Percentiles rank a stretch among this genome's conserved stretches.
These are phyloP conservation scores for Meriones unguiculatus DNA, from an alignment of 2,113 vertebrate genomes.

Conservation along the genomic window DNA sequence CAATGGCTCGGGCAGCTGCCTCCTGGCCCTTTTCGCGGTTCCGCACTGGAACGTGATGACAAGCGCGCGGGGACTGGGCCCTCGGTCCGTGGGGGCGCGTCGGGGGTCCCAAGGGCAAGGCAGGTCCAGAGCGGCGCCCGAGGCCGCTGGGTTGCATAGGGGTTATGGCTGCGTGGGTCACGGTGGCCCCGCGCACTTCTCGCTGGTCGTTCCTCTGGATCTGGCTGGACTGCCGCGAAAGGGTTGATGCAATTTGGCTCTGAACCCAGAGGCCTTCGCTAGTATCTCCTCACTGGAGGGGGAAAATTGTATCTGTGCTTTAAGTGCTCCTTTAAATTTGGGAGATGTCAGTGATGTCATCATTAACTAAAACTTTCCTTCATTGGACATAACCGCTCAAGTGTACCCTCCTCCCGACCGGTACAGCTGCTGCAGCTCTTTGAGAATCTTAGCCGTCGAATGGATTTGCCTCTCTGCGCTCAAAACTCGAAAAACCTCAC, in stretches of 20 bases:
- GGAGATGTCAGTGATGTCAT: slow-evolving; percentile 67
- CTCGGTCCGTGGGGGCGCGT: background rate
- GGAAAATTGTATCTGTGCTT: slow-evolving; percentile 58
- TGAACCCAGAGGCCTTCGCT: background rate
- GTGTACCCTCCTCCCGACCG: slow-evolving; percentile 73
- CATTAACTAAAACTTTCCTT: slow-evolving; percentile 81
- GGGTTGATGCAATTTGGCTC: slow-evolving; percentile 13
- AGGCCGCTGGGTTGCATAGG: slow-evolving; percentile 15
- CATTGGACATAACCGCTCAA: slow-evolving; percentile 76
- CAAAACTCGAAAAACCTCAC: slow-evolving; percentile 38
- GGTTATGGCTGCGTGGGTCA: slow-evolving; percentile 44
- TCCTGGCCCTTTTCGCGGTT: background rate
- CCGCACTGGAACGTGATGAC: slow-evolving; percentile 75
- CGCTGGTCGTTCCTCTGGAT: slow-evolving; percentile 27
- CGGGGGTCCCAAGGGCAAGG: slow-evolving; percentile 21
- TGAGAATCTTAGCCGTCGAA: slow-evolving; percentile 49
- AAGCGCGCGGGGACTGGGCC: background rate
- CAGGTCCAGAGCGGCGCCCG: background rate
- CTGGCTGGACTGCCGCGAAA: slow-evolving; percentile 9
- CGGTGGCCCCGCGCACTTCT: slow-evolving; percentile 39
- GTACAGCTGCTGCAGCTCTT: slow-evolving; percentile 61
- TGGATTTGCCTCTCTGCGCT: slow-evolving; percentile 47
- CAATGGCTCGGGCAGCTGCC: background rate
- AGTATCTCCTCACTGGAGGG: slow-evolving; percentile 1
- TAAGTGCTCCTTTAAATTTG: slow-evolving; percentile 77